Base-by-base conservation (phyloP, 2,113 vertebrate genomes). In the Corvus moneduloides region DNA sequence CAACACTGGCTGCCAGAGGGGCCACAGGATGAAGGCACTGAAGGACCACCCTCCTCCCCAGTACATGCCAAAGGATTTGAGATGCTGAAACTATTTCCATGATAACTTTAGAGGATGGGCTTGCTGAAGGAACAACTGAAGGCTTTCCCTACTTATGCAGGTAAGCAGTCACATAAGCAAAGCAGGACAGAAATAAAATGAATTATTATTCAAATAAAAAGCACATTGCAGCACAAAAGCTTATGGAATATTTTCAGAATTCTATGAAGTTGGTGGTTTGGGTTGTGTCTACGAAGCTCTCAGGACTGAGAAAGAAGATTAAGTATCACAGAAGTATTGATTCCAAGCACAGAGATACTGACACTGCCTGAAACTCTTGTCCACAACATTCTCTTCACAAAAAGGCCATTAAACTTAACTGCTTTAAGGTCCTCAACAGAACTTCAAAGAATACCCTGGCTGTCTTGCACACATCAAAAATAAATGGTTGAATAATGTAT, bases 401-500 rank as follows among this genome's bases (percentile, higher is more conserved):
- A 87, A 77, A 49, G 22, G 14, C 9, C 63, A 51, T 64, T 59
- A 52, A 41, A 51, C 43, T 51, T 39, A 85, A 58, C 24, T 32
- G n/a, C 72, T 75, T 85, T 84, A 55, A 55, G 22, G 35, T 80
- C 33, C 19, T 46, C n/a, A 63, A 13, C 0, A 64, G 32, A 82
- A 35, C 19, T 32, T 55, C 7, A 30, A 63, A 30, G 81, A 55
- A 58, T 4, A 76, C 26, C 13, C 21, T 21, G 26, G 4, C 12
- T 67, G 35, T 11, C 66, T 43, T 33, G 9, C 37, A 76, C 21
- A 56, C 15, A 75, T 39, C 43, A 67, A 46, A 64, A 84, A 84
- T 3, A 67, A 39, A 43, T 0, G 2, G 6, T 0, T 84, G 21
- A 80, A 72, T 55, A 64, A 94, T 0, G 2, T 6, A 9, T 0